Percentiles rank a stretch among this genome's conserved stretches.
Conservation (phyloP, 2,888 invertebrate genomes). For the Folsomia manolachei region DNA sequence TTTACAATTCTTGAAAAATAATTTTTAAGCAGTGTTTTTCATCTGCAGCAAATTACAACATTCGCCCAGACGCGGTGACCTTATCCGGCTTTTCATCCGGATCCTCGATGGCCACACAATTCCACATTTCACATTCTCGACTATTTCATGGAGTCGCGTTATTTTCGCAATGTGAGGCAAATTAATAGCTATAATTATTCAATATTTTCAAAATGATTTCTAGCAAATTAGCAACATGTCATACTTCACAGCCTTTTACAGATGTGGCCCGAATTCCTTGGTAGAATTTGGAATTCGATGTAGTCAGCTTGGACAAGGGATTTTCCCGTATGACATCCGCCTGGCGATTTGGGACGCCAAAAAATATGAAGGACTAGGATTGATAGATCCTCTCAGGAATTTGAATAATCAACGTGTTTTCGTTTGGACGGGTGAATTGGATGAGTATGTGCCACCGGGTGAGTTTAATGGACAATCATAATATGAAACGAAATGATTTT, state of each 20-base stretch:
- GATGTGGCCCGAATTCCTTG: constrained; percentile 40
- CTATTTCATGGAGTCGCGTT: constrained; percentile 40
- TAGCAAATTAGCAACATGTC: no score
- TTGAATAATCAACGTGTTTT: constrained; percentile 34
- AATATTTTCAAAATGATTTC: not conserved
- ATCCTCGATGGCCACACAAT: constrained; percentile 39
- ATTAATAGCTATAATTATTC: constrained; percentile 1
- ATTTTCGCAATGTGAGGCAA: constrained; percentile 41
- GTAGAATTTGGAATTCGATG: constrained; percentile 45
- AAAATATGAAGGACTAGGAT: constrained; percentile 27
- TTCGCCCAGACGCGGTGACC: constrained; percentile 24
- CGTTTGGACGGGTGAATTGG: constrained; percentile 43
- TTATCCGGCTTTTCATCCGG: constrained; percentile 38
- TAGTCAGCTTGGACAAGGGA: constrained; percentile 29
- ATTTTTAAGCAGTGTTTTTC: no score
- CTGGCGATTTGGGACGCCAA: constrained; percentile 33
- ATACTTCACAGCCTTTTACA: constrained; percentile 46
- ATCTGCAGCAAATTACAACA: no score
- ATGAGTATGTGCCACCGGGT: constrained; percentile 43
- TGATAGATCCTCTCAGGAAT: constrained; percentile 40
- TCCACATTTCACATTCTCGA: constrained; percentile 39
- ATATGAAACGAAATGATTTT: constrained; percentile 4
- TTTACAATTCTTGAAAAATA: no score
- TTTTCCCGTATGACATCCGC: constrained; percentile 38
- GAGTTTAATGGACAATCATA: not conserved